Evolutionary conservation across 2,113 vertebrate genomes (phyloP), one percentile per base, ranked within the genome.

Genomic region (Cheilinus undulatus): DNA sequence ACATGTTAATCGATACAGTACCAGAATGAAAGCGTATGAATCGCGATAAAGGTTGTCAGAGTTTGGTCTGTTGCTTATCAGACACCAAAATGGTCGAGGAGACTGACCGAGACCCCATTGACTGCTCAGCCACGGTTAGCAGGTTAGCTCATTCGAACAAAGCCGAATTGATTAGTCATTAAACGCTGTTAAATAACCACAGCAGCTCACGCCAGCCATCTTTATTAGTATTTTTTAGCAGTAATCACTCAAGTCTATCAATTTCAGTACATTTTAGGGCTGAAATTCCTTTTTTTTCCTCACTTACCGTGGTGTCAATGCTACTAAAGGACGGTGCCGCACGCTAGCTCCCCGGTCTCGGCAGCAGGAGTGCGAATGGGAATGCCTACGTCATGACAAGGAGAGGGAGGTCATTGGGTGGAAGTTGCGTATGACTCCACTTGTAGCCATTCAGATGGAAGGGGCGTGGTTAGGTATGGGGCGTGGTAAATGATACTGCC

Each of bases 41-140:
- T 11, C 8, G 3, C 11, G 10, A 3, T 10, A 34, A 34, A 7
- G 8, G 3, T 3, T 34, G 32, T 34, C 11, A 10, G 32, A 34
- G 11, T 10, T 3, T 19, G 14, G 6, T 17, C 19, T 49, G 62
- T 43, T 73, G 64, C 20, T 38, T 30, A 27, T 50, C 53, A 52
- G 38, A 48, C 43, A 72, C 11, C 78, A 86, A 91, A 86, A 88
- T 81, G 83, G 85, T 83, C 62, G 78, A 72, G 54, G 46, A 64
- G 48, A 76, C 36, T 3, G 43, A 69, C 23, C 36, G 71, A 76
- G 70, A 82, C 62, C 82, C 67, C 68, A 73, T 28, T 56, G 45
- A 73, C 58, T 17, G 46, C 19, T 34, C 61, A 56, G 46, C 58
- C n/a, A 53, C 43, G 24, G 53, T 53, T 82, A 88, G 74, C 83